Evolutionary conservation across 2,113 vertebrate species (phyloP).

Genomic region (Dolichallabes microphthalmus): DNA sequence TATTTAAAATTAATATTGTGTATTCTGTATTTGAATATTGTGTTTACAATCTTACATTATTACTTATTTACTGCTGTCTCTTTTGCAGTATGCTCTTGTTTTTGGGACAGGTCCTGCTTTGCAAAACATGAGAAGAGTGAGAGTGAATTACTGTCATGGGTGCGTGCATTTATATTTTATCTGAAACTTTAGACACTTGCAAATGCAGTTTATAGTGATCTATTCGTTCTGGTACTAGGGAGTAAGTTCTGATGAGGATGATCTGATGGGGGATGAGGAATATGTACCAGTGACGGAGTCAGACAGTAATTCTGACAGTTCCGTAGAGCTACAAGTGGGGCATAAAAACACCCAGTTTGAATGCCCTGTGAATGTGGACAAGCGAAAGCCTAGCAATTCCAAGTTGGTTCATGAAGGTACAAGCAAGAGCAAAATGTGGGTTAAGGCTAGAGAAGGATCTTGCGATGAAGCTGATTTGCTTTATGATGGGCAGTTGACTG

Average conservation of each 20-base stretch:
- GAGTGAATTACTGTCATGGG: neutral
- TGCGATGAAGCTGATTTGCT: neutral
- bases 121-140: slow-evolving; percentile 7
- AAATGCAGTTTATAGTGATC: neutral
- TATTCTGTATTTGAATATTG: neutral
- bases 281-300: slow-evolving; percentile 42
- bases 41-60: neutral
- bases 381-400: too few species aligned
- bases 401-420: neutral
- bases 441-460: neutral
- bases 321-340: neutral
- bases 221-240: slow-evolving; percentile 35
- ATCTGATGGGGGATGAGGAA: slow-evolving; percentile 41
- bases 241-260: slow-evolving; percentile 29
- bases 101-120: slow-evolving; percentile 39
- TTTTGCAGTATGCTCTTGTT: slow-evolving; percentile 35
- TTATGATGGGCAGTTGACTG: neutral
- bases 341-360: too few species aligned
- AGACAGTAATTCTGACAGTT: slow-evolving; percentile 32
- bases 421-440: neutral
- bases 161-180: neutral
- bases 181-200: neutral
- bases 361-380: neutral
- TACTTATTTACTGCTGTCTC: too few species aligned
- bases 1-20: too few species aligned